These are phyloP conservation scores for Pelodiscus sinensis DNA, from an alignment of 2,113 vertebrate species.

Conservation along the genomic window DNA sequence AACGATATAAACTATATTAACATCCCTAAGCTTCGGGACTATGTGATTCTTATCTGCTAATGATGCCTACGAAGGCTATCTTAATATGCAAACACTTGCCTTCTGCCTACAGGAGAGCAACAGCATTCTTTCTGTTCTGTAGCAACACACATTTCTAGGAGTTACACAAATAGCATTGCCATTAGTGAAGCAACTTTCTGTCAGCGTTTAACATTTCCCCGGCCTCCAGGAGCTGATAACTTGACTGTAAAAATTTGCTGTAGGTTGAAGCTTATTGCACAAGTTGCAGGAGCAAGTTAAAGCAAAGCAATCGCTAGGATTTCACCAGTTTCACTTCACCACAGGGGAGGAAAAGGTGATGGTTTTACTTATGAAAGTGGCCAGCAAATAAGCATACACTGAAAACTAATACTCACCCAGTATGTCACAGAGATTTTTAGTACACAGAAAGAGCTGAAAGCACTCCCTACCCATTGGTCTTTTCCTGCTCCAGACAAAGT, in stretches of 20 bases:
- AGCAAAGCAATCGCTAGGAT: neutral
- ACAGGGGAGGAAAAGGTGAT: neutral
- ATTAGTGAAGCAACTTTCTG: neutral
- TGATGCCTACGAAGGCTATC: neutral
- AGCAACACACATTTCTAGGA: neutral
- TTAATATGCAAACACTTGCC: neutral
- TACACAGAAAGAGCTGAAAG: neutral
- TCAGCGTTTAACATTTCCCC: constrained; percentile 14
- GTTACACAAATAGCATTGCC: neutral
- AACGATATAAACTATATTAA: constrained; percentile 78
- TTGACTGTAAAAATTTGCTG: constrained; percentile 15
- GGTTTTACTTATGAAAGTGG: neutral
- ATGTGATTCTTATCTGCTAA: neutral
- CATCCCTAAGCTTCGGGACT: constrained; percentile 13
- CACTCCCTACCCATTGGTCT: neutral
- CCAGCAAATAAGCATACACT: neutral
- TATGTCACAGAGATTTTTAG: neutral
- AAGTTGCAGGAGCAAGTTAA: constrained; percentile 9
- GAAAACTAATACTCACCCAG: neutral
- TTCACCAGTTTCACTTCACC: neutral
- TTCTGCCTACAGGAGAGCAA: neutral
- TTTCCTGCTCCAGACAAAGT: neutral
- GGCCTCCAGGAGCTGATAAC: constrained; percentile 32
- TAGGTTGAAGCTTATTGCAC: neutral
- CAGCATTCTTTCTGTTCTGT: neutral